Evolutionary conservation across 2,113 vertebrate species (phyloP).

Genomic region (Oryctolagus cuniculus): mOryCun1.1 NC_091433.1:142285501-142286000

Average conservation of each 20-base stretch:
- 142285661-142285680: constrained; percentile 1
- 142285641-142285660: background rate
- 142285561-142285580: background rate
- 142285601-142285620: background rate
- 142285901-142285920: background rate
- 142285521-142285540: background rate
- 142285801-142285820: background rate
- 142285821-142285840: background rate
- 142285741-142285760: background rate
- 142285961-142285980: background rate
- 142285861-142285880: background rate
- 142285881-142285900: background rate
- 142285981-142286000: background rate
- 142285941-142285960: background rate
- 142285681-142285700: background rate
- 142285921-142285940: background rate
- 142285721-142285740: constrained; percentile 25
- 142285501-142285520: background rate
- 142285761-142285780: background rate
- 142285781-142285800: background rate
- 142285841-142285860: background rate
- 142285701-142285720: constrained; percentile 22
- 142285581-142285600: background rate
- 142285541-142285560: background rate
- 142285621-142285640: background rate